Conservation (phyloP, 2,888 invertebrate species). For the Alitta virens region DNA sequence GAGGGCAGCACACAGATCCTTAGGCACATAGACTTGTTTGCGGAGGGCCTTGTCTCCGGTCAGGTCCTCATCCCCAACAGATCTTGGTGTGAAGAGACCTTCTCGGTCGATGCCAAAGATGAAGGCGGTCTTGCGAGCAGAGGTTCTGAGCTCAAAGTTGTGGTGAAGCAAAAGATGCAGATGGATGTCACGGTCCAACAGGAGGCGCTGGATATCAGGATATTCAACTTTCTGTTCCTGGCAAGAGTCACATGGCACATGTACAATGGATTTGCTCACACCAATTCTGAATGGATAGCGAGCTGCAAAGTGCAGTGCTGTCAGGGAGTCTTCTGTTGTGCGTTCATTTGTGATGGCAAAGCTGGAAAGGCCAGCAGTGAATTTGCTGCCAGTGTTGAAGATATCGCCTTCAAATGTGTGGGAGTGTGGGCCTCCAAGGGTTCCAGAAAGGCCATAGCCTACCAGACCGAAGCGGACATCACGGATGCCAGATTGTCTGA, state of each 20-base stretch:
- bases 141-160: conserved; percentile 21
- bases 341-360: conserved; percentile 20
- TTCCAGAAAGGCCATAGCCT: conserved; percentile 72
- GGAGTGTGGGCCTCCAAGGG: conserved; percentile 67
- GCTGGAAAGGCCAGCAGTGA: conserved; percentile 1
- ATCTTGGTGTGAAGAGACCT: conserved; percentile 77
- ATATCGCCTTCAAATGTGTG: conserved; percentile 62
- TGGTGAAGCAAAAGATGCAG: conserved; percentile 26
- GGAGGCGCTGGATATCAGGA: conserved; percentile 21
- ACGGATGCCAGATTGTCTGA: conserved; percentile 34
- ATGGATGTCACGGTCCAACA: conserved; percentile 23
- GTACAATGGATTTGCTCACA: conserved; percentile 77
- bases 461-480: conserved; percentile 68
- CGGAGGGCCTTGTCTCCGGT: conserved; percentile 8
- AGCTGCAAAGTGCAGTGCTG: conserved; percentile 66
- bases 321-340: conserved; percentile 44
- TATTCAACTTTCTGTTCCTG: conserved; percentile 50
- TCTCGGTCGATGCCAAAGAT: conserved; percentile 51
- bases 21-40: conserved; percentile 39
- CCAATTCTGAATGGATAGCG: conserved; percentile 77
- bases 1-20: conserved; percentile 65
- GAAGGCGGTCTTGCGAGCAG: conserved; percentile 19
- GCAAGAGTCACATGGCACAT: conserved; percentile 79
- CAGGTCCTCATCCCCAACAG: conserved; percentile 68
- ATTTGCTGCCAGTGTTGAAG: conserved; percentile 26